Evolutionary conservation across 2,888 invertebrate species (phyloP).

Genomic region (Eulithis testata): DNA sequence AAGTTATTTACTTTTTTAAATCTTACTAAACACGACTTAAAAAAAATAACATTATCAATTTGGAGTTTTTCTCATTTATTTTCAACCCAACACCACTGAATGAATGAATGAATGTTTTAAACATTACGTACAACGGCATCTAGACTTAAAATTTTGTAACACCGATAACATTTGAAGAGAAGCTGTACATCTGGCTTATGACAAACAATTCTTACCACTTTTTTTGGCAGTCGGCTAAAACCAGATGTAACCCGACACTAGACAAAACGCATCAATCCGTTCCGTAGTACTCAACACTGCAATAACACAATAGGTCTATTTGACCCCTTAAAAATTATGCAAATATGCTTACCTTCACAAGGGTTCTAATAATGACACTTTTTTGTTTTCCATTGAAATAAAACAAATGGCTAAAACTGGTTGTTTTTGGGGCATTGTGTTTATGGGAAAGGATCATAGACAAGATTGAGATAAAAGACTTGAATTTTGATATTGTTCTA

Average conservation of each 20-base stretch:
- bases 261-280: slow-evolving; percentile 49
- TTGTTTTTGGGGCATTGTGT: slow-evolving; percentile 51
- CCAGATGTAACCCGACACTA: slow-evolving; percentile 44
- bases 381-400: slow-evolving; percentile 52
- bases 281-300: slow-evolving; percentile 46
- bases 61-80: too few species aligned
- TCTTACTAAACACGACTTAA: too few species aligned
- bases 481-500: slow-evolving; percentile 41
- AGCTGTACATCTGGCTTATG: too few species aligned
- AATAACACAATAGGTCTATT: slow-evolving; percentile 49
- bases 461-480: slow-evolving; percentile 55
- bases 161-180: too few species aligned
- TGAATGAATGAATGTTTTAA: too few species aligned
- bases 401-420: slow-evolving; percentile 44
- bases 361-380: slow-evolving; percentile 60
- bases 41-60: too few species aligned
- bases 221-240: slow-evolving; percentile 31
- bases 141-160: too few species aligned
- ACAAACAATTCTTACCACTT: background rate
- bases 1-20: too few species aligned
- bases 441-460: slow-evolving; percentile 58
- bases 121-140: too few species aligned
- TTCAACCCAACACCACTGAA: too few species aligned
- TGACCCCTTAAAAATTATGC: slow-evolving; percentile 64
- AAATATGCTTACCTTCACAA: slow-evolving; percentile 57